Evolutionary conservation across 2,888 invertebrate species (phyloP).

Genomic region (Cremastinae sp.): DNA sequence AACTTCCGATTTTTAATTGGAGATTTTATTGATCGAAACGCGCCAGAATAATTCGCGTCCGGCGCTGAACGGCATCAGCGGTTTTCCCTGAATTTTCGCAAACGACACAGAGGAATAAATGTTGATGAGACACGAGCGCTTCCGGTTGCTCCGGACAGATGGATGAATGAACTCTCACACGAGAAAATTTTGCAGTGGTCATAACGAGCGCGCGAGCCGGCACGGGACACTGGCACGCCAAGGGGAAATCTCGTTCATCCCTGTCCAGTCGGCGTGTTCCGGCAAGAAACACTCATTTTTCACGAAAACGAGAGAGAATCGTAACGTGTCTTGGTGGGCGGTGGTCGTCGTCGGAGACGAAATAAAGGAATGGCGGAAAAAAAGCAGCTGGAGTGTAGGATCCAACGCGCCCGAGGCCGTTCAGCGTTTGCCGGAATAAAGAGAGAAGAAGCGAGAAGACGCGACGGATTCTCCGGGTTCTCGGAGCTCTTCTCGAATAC

Average conservation of each 20-base stretch:
- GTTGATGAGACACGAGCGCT: no score
- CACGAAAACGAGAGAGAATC: slow-evolving; percentile 52
- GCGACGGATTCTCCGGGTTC: neutral
- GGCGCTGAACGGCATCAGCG: no score
- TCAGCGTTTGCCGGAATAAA: slow-evolving; percentile 28
- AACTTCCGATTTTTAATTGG: no score
- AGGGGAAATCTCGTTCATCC: slow-evolving; percentile 18
- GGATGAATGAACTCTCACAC: no score
- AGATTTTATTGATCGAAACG: no score
- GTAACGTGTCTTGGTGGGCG: no score
- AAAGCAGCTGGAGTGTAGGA: slow-evolving; percentile 51
- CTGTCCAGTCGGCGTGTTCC: slow-evolving; percentile 21
- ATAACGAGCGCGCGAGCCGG: neutral
- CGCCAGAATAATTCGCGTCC: no score
- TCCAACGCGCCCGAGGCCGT: slow-evolving; percentile 18
- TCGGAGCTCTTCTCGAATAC: slow-evolving; percentile 38
- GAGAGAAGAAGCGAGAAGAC: slow-evolving; percentile 18
- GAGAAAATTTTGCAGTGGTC: no score
- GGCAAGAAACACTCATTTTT: slow-evolving; percentile 71
- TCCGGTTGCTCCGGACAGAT: no score
- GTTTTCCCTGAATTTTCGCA: no score
- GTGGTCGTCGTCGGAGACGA: neutral
- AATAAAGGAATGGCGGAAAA: slow-evolving; percentile 35
- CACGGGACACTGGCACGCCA: slow-evolving; percentile 17
- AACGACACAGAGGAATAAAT: neutral